Conservation (phyloP, 2,113 vertebrate species). For the Pungitius pungitius region DNA sequence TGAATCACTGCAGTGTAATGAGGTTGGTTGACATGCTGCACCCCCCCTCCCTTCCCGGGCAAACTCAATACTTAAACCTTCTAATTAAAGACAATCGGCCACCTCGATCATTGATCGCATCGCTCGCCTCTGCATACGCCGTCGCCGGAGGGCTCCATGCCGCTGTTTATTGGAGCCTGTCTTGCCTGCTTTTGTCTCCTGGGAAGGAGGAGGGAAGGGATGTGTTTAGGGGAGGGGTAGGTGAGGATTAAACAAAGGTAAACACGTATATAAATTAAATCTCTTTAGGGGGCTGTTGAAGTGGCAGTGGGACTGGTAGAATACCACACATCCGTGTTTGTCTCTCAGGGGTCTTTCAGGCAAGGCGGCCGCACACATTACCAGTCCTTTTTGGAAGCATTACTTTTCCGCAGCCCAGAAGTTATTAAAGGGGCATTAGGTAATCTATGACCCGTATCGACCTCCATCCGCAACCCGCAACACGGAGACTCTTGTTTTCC, state of each 20-base stretch:
- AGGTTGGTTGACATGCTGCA: slow-evolving; percentile 76
- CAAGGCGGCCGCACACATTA: slow-evolving; percentile 25
- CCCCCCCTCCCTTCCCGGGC: slow-evolving; percentile 70
- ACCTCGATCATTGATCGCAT: slow-evolving; percentile 80
- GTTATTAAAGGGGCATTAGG: slow-evolving; percentile 29
- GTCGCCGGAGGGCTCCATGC: slow-evolving; percentile 60
- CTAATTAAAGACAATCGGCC: slow-evolving; percentile 78
- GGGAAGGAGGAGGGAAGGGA: slow-evolving; percentile 54
- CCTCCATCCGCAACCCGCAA: slow-evolving; percentile 14
- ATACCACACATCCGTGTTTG: slow-evolving; percentile 34
- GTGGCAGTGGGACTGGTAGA: slow-evolving; percentile 27
- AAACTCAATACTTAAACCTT: slow-evolving; percentile 76
- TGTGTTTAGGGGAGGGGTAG: slow-evolving; percentile 32
- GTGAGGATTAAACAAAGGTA: slow-evolving; percentile 53
- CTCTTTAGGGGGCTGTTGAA: slow-evolving; percentile 34
- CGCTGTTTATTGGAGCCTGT: slow-evolving; percentile 73
- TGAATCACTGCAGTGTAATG: slow-evolving; percentile 77
- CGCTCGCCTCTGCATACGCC: slow-evolving; percentile 58
- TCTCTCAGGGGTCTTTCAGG: slow-evolving; percentile 33
- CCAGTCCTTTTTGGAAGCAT: slow-evolving; percentile 11
- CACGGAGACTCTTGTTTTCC: slow-evolving; percentile 3
- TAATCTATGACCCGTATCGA: slow-evolving; percentile 30
- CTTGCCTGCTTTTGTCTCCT: slow-evolving; percentile 67
- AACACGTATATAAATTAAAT: slow-evolving; percentile 70
- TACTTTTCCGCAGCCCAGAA: slow-evolving; percentile 11